Evolutionary conservation across 2,888 invertebrate genomes (phyloP).

Genomic region (Ormyrus labotus): DNA sequence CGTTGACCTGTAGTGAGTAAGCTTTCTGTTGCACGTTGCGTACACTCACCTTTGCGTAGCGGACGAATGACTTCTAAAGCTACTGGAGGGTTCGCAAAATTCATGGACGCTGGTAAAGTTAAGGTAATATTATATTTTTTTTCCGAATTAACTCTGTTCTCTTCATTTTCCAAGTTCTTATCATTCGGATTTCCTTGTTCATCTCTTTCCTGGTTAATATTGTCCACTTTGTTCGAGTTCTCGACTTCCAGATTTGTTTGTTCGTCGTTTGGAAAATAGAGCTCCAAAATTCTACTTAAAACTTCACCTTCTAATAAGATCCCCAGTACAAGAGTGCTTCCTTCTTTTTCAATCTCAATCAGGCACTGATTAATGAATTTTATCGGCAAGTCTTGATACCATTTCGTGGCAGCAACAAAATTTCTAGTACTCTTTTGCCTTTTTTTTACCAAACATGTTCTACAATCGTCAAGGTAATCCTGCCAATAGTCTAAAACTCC

Average conservation of each 20-base stretch:
- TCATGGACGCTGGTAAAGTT: conserved; percentile 55
- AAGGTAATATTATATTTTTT: conserved; percentile 17
- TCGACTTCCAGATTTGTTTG: conserved; percentile 58
- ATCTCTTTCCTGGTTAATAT: no score
- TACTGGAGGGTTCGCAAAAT: conserved; percentile 67
- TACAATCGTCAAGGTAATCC: conserved; percentile 8
- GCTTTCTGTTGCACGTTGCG: conserved; percentile 42
- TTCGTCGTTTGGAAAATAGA: conserved; percentile 59
- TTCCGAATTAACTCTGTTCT: no score
- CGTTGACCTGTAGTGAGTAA: conserved; percentile 61
- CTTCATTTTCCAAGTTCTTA: no score
- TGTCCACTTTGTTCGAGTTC: conserved; percentile 37
- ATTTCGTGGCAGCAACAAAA: conserved; percentile 62
- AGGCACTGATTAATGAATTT: conserved; percentile 58
- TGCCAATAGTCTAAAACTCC: conserved; percentile 49
- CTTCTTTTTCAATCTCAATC: neutral
- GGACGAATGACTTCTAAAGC: conserved; percentile 57
- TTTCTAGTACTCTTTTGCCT: neutral
- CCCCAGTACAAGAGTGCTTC: conserved; percentile 56
- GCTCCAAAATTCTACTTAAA: conserved; percentile 60
- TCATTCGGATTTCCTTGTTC: no score
- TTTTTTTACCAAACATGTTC: neutral
- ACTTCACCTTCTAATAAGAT: conserved; percentile 60
- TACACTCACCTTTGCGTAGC: conserved; percentile 53
- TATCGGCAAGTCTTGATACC: conserved; percentile 69